Evolutionary conservation across 2,888 invertebrate genomes (phyloP).

Genomic region (Hetaerina titia): DNA sequence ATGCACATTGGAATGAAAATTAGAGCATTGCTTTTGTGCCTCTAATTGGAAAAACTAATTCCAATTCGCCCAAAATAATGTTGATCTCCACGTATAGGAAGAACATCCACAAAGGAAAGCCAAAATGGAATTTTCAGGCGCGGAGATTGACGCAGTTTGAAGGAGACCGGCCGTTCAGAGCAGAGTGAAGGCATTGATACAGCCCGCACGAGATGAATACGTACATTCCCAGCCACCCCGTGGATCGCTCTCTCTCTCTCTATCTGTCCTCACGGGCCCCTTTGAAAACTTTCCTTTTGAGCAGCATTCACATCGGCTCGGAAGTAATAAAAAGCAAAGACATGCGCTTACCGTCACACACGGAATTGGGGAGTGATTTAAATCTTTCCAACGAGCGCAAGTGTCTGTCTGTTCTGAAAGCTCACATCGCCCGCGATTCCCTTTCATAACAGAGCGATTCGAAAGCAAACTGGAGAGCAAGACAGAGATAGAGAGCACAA

Average conservation of each 20-base stretch:
- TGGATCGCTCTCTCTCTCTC: background rate
- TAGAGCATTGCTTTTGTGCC: too few relatives aligned
- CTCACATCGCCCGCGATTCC: background rate
- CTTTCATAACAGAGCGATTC: background rate
- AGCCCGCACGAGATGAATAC: background rate
- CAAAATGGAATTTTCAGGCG: background rate
- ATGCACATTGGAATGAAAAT: too few relatives aligned
- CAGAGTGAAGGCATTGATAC: background rate
- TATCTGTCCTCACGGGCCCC: background rate
- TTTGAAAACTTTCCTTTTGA: background rate
- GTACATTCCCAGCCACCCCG: background rate
- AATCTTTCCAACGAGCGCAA: too few relatives aligned
- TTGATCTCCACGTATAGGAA: background rate
- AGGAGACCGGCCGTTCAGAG: background rate
- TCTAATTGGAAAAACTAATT: too few relatives aligned
- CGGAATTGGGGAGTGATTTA: too few relatives aligned
- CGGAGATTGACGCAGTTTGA: background rate
- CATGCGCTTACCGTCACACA: background rate
- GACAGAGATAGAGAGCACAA: background rate
- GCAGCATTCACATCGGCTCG: background rate
- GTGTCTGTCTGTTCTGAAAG: too few relatives aligned
- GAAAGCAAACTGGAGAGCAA: background rate
- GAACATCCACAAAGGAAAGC: background rate
- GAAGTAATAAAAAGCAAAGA: too few relatives aligned
- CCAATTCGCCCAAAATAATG: background rate